These are phyloP conservation scores for Artibeus lituratus DNA, from an alignment of 2,797 vertebrate species.

Conservation along the genomic window DNA sequence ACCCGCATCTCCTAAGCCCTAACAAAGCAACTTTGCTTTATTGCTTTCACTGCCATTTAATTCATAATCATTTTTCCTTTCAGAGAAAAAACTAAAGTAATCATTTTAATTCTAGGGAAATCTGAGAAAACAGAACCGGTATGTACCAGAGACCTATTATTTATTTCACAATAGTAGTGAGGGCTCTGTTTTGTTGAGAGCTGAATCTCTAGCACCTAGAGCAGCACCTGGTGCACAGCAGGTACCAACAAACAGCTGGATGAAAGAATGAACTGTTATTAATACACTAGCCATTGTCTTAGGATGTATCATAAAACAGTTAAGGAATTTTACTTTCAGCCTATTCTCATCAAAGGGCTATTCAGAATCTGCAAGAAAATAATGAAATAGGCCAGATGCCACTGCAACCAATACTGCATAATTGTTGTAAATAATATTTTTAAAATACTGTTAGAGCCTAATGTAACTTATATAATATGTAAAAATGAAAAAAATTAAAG, in stretches of 20 bases:
- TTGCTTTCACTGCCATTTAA: not conserved
- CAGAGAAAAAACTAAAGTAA: not conserved
- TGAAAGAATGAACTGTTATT: not conserved
- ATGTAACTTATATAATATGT: conserved; percentile 17
- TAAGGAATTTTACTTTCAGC: not conserved
- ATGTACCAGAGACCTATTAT: not conserved
- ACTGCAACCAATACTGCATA: conserved; percentile 51
- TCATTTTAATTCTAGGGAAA: not conserved
- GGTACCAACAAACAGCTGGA: not conserved
- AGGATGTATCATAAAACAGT: not conserved
- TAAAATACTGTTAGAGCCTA: conserved; percentile 33
- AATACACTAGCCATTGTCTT: not conserved
- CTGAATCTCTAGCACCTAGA: not conserved
- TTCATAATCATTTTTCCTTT: not conserved
- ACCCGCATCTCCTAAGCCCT: not conserved
- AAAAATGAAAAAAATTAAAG: conserved; percentile 28
- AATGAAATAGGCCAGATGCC: conserved; percentile 17
- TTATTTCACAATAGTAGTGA: not conserved
- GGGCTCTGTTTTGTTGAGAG: not conserved
- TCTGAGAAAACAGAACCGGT: not conserved
- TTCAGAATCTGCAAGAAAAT: conserved; percentile 42
- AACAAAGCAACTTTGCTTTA: not conserved
- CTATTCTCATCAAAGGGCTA: not conserved
- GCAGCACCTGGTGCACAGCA: not conserved
- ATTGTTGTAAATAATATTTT: conserved; percentile 53